Percentiles rank a stretch among this genome's conserved stretches.
Conservation (phyloP, 2,113 vertebrate species). For the Acanthochromis polyacanthus region DNA sequence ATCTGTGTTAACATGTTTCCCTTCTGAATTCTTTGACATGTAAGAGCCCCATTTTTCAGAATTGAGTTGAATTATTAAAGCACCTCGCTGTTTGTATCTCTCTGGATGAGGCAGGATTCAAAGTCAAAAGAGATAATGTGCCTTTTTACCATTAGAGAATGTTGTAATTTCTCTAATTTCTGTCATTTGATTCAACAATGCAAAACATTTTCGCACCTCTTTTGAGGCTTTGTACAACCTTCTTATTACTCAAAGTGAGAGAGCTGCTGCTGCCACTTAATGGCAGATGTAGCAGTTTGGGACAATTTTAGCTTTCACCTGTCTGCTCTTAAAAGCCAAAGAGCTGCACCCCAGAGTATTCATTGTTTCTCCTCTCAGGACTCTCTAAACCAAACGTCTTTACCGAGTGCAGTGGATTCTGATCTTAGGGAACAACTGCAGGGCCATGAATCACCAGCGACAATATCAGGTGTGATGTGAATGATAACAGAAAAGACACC, state of each 20-base stretch:
- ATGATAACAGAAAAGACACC: conserved; percentile 10
- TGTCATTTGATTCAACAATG: conserved; percentile 6
- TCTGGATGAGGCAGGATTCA: conserved; percentile 11
- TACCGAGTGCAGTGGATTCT: neutral
- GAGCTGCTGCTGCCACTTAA: conserved; percentile 5
- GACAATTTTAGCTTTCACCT: conserved; percentile 45
- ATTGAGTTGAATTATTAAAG: conserved; percentile 17
- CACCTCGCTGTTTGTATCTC: conserved; percentile 23
- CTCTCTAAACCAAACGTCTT: conserved; percentile 14
- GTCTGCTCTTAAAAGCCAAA: conserved; percentile 32
- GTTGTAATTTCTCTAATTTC: conserved; percentile 26
- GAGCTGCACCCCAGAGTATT: neutral
- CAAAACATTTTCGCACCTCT: neutral
- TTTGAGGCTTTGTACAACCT: neutral
- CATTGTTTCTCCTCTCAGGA: conserved; percentile 24
- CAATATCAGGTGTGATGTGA: conserved; percentile 27
- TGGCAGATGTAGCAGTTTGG: conserved; percentile 19
- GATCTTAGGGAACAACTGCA: conserved; percentile 14
- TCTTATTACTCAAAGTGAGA: conserved; percentile 28
- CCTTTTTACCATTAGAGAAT: conserved; percentile 10
- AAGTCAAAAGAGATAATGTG: conserved; percentile 29
- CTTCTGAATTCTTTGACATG: neutral
- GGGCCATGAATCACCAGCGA: conserved; percentile 3
- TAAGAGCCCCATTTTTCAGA: conserved; percentile 24
- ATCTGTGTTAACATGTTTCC: conserved; percentile 17